A percentile compares a stretch with the other conserved stretches of the same genome.
These are phyloP conservation scores for Enteromius unitaeniatus DNA, from an alignment of 2,797 vertebrate species.

Conservation along the genomic window DNA sequence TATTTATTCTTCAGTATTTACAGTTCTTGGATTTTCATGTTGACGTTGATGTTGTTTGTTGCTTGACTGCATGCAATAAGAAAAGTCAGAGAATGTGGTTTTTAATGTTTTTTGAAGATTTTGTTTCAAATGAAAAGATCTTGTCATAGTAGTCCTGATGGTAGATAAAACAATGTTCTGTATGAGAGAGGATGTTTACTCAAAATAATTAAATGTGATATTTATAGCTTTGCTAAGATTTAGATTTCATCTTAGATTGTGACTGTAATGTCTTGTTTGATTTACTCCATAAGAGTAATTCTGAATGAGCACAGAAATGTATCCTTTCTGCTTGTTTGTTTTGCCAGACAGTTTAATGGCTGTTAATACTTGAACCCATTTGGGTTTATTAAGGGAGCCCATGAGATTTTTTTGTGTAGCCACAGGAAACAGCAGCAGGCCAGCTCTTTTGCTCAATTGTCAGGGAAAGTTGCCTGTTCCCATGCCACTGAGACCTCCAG, in stretches of 20 bases:
- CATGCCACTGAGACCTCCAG: conserved; percentile 46
- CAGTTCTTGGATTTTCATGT: background rate
- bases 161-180: background rate
- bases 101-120: background rate
- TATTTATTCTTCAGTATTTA: background rate
- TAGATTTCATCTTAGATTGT: background rate
- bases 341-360: background rate
- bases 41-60: background rate
- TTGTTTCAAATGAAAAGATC: background rate
- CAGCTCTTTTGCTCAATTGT: background rate
- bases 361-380: background rate
- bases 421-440: conserved; percentile 41
- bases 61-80: background rate
- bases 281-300: background rate
- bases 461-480: conserved; percentile 40
- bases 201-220: background rate
- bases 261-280: background rate
- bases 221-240: conserved; percentile 4
- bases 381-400: conserved; percentile 15
- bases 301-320: background rate
- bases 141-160: background rate
- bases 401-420: conserved; percentile 30
- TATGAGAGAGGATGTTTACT: conserved; percentile 2
- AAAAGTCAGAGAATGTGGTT: background rate
- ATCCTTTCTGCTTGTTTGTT: background rate